Base-by-base conservation (phyloP, 2,113 vertebrate genomes). In the Cariama cristata region DNA sequence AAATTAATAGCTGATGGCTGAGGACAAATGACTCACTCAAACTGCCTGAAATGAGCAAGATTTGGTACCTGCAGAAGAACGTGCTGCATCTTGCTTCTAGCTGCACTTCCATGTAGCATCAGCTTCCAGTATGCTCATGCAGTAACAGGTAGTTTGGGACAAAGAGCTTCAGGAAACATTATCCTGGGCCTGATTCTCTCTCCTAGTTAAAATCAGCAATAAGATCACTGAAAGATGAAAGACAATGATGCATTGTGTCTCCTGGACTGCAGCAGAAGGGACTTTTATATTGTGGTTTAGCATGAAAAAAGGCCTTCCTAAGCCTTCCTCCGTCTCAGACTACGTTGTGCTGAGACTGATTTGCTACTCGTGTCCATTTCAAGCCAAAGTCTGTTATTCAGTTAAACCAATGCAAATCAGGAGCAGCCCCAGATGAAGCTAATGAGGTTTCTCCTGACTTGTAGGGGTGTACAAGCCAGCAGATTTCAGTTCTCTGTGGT, bases 401-500 rank as follows among this genome's bases (percentile, higher is more conserved):
- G 93, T 96, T 97, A 97, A 96, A 94, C 84, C 87, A 95, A 95
- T 96, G 95, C 93, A 97, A 97, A 97, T 96, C 69, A 96, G 74
- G n/a, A 95, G 32, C 81, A 71, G 91, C 42, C 87, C 66, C 59
- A 67, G 71, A 64, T 16, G 62, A 91, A 93, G 60, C 2, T 56
- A 35, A 35, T 76, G 60, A 81, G 40, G 14, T 80, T 77, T 75
- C 44, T 82, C 44, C 28, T 50, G 68, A 79, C 73, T 82, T 17
- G n/a, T 6, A 50, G 32, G 45, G 69, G 15, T 69, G 33, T 53
- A 88, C 13, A 3, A 72, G 62, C 30, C 60, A 68, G 53, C 69
- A 95, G 67, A 88, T 73, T 92, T 92, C 68, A 86, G 38, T 60
- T 71, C 52, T 95, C 35, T 96, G 84, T 91, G 74, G 74, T 93